Percentiles rank a stretch among this genome's conserved stretches.
These are phyloP conservation scores for Tipula helvola DNA, from an alignment of 2,888 invertebrate genomes.

Conservation along the genomic window DNA sequence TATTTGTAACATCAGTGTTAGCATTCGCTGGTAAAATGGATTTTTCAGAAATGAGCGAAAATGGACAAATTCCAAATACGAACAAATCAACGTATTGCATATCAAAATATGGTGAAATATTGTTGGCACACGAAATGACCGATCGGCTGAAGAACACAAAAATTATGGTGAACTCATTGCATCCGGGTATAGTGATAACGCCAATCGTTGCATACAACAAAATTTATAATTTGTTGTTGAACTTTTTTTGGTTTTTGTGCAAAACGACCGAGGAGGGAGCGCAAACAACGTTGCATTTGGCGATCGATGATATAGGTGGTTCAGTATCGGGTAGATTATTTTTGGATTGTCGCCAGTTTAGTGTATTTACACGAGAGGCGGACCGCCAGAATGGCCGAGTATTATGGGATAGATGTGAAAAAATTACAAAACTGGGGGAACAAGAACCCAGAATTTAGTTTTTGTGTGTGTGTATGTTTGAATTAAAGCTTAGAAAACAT, in stretches of 20 bases:
- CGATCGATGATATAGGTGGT: constrained; percentile 51
- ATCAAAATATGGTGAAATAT: constrained; percentile 64
- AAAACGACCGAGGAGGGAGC: constrained; percentile 58
- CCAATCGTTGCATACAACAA: constrained; percentile 64
- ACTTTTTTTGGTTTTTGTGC: constrained; percentile 46
- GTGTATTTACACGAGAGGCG: constrained; percentile 40
- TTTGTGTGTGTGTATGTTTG: neutral
- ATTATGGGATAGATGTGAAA: constrained; percentile 66
- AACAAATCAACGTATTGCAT: constrained; percentile 53
- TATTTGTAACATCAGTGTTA: constrained; percentile 59
- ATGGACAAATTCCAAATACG: constrained; percentile 54
- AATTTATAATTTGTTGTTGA: constrained; percentile 40
- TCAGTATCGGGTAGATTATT: constrained; percentile 57
- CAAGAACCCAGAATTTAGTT: neutral
- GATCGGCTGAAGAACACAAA: constrained; percentile 54
- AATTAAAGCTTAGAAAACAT: neutral
- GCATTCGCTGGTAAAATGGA: constrained; percentile 53
- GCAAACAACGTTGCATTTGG: constrained; percentile 55
- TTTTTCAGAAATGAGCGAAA: constrained; percentile 26
- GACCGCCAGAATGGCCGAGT: constrained; percentile 54
- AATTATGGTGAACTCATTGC: constrained; percentile 63
- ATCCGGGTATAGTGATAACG: constrained; percentile 63
- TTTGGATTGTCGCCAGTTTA: constrained; percentile 51
- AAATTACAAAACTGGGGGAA: constrained; percentile 45
- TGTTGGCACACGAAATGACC: constrained; percentile 56